phyloP scores from a whole-genome alignment of 2,888 invertebrate species.

The Pachymerium ferrugineum region DNA sequence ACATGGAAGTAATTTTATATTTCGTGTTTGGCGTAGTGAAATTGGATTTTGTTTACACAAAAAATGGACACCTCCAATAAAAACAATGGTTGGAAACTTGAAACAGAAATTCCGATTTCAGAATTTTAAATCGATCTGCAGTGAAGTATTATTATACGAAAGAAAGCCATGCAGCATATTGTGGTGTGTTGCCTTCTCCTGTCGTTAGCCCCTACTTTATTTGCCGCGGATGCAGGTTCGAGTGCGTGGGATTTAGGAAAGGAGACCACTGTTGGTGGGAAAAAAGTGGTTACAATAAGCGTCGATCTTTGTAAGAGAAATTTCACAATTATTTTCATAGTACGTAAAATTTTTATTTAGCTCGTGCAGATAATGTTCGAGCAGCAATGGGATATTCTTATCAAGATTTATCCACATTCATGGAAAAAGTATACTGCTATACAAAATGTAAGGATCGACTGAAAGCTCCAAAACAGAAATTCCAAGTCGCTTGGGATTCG shows the following conservation, averaged over 20 bases:
- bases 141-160: background rate
- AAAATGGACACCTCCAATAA: too few relatives aligned
- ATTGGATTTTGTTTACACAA: too few relatives aligned
- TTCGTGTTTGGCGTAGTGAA: too few relatives aligned
- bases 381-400: background rate
- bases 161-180: background rate
- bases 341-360: background rate
- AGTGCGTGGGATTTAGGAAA: background rate
- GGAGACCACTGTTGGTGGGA: background rate
- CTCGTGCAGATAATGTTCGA: background rate
- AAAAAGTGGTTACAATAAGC: background rate
- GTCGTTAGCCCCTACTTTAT: background rate
- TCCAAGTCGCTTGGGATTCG: background rate
- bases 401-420: background rate
- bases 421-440: background rate
- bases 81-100: background rate
- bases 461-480: background rate
- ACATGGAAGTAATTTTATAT: too few relatives aligned
- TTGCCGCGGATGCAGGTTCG: too few relatives aligned
- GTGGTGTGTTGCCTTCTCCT: background rate
- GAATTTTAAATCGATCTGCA: too few relatives aligned
- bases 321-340: background rate
- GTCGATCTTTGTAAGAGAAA: background rate
- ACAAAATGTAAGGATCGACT: background rate
- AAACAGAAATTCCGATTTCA: background rate